Evolutionary conservation across 2,113 vertebrate genomes (phyloP).

Genomic region (Campylomormyrus tamandua): DNA sequence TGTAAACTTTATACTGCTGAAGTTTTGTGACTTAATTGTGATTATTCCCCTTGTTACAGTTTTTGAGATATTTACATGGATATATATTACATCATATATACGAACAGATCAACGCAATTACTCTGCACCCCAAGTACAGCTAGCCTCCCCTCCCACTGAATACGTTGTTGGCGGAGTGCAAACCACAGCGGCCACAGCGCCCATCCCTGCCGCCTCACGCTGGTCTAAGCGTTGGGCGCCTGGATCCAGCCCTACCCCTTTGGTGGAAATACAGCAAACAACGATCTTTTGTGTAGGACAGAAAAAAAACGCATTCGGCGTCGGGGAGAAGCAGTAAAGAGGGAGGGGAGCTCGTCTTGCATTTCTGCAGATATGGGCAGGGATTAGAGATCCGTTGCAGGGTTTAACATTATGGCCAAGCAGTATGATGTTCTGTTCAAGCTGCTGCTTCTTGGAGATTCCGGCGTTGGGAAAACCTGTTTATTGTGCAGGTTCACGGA

Average conservation of each 20-base stretch:
- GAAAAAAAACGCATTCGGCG: neutral
- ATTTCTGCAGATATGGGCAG: constrained; percentile 16
- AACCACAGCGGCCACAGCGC: neutral
- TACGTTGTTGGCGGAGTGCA: neutral
- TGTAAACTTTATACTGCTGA: neutral
- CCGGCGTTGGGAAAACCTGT: constrained; percentile 88
- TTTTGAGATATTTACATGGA: neutral
- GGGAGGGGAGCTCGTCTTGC: neutral
- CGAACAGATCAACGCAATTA: neutral
- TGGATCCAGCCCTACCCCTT: neutral
- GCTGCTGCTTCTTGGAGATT: constrained; percentile 81
- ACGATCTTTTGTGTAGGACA: neutral
- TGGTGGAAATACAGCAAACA: neutral
- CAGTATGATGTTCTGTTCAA: constrained; percentile 83
- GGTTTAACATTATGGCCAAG: constrained; percentile 75
- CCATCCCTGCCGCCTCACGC: neutral
- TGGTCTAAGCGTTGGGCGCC: neutral
- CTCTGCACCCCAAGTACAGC: neutral
- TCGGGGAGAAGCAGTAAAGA: neutral
- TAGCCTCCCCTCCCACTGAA: constrained; percentile 3
- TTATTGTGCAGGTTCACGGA: constrained; percentile 86
- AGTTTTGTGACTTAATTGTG: neutral
- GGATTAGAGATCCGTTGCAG: constrained; percentile 30
- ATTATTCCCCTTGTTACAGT: neutral
- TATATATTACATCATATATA: neutral